Conservation (phyloP, 2,113 vertebrate species). For the Excalfactoria chinensis region DNA sequence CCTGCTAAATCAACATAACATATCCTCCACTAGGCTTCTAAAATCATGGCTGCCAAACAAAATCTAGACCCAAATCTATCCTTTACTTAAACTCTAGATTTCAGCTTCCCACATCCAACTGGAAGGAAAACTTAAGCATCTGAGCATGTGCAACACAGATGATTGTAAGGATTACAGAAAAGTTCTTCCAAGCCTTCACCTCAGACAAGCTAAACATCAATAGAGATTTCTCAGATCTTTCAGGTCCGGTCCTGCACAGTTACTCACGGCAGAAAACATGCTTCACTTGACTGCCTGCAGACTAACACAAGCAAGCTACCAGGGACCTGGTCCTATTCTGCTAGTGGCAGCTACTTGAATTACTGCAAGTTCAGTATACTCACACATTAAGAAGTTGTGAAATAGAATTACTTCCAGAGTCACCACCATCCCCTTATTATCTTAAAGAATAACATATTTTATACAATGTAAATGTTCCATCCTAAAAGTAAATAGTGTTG, state of each 20-base stretch:
- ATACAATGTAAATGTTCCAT: background rate
- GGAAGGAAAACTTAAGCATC: background rate
- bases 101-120: background rate
- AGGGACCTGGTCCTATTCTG: background rate
- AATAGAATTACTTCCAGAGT: background rate
- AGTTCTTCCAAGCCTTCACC: background rate
- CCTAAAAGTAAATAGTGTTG: background rate
- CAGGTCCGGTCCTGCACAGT: background rate
- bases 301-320: background rate
- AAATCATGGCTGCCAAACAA: background rate
- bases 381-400: background rate
- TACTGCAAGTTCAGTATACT: background rate
- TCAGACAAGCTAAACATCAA: background rate
- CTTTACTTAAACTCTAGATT: background rate
- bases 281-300: background rate
- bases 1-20: background rate
- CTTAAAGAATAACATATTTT: background rate
- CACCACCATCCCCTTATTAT: background rate
- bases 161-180: background rate
- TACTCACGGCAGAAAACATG: fast-evolving
- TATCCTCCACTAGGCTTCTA: fast-evolving
- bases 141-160: background rate
- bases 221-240: background rate
- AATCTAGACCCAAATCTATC: background rate
- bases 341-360: background rate